Evolutionary conservation across 2,797 vertebrate genomes (phyloP), one percentile per base, ranked within the genome.

Genomic region (Furcifer pardalis): DNA sequence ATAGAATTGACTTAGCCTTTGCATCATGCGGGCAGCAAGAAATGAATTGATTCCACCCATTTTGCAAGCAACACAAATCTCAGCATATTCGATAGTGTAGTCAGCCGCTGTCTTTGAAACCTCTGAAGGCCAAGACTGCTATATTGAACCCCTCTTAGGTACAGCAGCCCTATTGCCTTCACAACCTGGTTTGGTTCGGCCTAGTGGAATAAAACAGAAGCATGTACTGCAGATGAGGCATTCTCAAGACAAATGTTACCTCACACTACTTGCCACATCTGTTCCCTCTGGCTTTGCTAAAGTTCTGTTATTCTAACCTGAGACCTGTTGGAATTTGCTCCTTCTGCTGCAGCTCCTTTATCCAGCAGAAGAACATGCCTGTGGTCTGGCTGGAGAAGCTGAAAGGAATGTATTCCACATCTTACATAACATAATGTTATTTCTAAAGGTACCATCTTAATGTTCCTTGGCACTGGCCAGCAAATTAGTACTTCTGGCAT

Each of bases 371-470:
- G n/a, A 49, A 40, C 12, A 49, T 66, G 40, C 37, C 8, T 62
- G 23, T 46, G 46, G 60, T 56, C 62, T 40, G 49, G 35, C 30
- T 42, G 23, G 12, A 60, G 65, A 44, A 77, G 49, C 21, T 2
- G 52, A 71, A 76, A 59, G 52, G 40, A 30, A 72, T 46, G 5
- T 56, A 21, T 85, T 3, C 49, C 62, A 84, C 32, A 52, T 4
- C 25, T 74, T 30, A 77, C 84, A 42, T 32, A 87, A 66, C 60
- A 59, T 77, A 82, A 78, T 86, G 2, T 10, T 1, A 0, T 75
- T 65, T 80, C 4, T 4, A 3, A 66, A 90, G 81, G 32, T 21
- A 49, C 62, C 7, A 66, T 88, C 86, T 87, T 21, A 82, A 0
- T 83, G 73, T 63, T 83, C 13, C 49, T 85, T 49, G 27, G 10